These are phyloP conservation scores for Nyctalus aviator DNA, from an alignment of 2,797 vertebrate species.

Conservation along the genomic window DNA sequence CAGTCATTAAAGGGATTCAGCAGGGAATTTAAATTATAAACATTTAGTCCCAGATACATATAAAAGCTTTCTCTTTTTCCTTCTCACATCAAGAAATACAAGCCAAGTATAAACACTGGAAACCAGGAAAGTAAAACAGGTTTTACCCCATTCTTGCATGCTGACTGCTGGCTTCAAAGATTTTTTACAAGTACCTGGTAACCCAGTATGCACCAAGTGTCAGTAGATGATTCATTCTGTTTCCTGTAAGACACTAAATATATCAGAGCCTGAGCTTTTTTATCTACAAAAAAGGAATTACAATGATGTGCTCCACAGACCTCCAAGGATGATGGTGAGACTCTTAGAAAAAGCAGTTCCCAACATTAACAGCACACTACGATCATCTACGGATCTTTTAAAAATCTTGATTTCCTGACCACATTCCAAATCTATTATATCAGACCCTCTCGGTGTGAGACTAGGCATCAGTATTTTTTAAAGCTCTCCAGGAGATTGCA, in stretches of 20 bases:
- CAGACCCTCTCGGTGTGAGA: neutral
- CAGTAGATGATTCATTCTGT: constrained; percentile 49
- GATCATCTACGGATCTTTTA: neutral
- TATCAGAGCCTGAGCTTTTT: constrained; percentile 30
- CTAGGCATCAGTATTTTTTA: neutral
- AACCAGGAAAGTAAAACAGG: constrained; percentile 66
- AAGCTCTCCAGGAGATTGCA: neutral
- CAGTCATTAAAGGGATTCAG: constrained; percentile 37
- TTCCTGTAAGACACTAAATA: constrained; percentile 18
- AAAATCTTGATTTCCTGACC: neutral
- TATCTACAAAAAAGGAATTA: constrained; percentile 36
- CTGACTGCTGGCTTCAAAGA: constrained; percentile 67
- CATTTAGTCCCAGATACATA: constrained; percentile 52
- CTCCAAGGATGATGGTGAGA: neutral
- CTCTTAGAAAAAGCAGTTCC: constrained; percentile 29
- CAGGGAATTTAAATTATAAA: constrained; percentile 44
- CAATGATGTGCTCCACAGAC: neutral
- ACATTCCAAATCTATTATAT: constrained; percentile 2
- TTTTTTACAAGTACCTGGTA: constrained; percentile 48
- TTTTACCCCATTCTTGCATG: constrained; percentile 58
- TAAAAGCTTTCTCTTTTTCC: constrained; percentile 57
- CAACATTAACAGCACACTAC: neutral
- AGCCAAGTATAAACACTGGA: constrained; percentile 57
- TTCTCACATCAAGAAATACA: constrained; percentile 37
- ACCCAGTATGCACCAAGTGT: neutral